Base-by-base conservation (phyloP, 2,888 invertebrate genomes). In the Entomobrya proxima region DNA sequence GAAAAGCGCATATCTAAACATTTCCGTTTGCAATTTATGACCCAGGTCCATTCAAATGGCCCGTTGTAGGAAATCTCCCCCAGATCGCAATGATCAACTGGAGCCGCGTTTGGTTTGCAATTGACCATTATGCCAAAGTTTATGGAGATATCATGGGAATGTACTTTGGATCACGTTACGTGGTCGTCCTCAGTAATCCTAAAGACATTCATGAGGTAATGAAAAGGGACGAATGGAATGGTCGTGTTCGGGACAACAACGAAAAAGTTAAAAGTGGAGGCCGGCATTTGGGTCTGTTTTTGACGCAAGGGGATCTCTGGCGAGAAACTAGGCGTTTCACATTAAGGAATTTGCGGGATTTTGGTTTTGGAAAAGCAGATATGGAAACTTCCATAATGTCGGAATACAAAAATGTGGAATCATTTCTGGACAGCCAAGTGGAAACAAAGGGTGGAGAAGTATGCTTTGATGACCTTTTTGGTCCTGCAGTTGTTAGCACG, bases 141-240 rank as follows among this genome's bases (percentile, higher is more conserved):
- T 86, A 88, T 69, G 88, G 88, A 18, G 84, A 84, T 30, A 85
- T 88, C 24, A 74, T 83, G 69, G 87, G 87, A 21, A 69, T 88
- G 44, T 88, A 88, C 47, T 88, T 88, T 84, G 88, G 88, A 0
- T 84, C 87, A 15, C 58, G 88, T 30, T 86, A 82, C 52, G 81
- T 81, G 6, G 87, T 88, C 47, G 86, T 88, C 11, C 64, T 88
- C 4, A 87, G 87, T 55, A 69, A 88, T 44, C 88, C 88, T 0
- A 81, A 88, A 55, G 78, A 86, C 5, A 84, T 88, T 32, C 87
- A 88, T 32, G 88, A 88, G 18, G 74, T 87, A n/a, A 88, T 88
- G 88, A 86, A 85, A 64, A 27, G 79, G 27, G 86, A 88, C 18
- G 88, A 88, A 40, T 88, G 88, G 88, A 88, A 87, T 35, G 88